Conservation (phyloP, 2,888 invertebrate genomes). For the Drosophila gaucha region DNA sequence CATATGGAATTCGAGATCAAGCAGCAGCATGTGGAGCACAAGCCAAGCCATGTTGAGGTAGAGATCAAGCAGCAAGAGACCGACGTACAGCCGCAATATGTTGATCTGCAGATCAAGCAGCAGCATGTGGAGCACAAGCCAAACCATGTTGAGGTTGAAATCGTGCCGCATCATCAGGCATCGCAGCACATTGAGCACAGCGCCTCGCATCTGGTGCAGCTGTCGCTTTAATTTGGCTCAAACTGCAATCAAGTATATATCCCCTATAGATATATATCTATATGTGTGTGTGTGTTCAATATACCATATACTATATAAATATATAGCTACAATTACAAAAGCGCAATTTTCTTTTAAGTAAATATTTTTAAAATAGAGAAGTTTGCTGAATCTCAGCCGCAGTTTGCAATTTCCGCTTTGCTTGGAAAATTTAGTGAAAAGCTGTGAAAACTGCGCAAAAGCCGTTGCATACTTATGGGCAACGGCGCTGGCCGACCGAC, state of each 20-base stretch:
- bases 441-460: slow-evolving; percentile 22
- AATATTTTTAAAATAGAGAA: slow-evolving; percentile 32
- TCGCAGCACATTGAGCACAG: slow-evolving; percentile 6
- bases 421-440: slow-evolving; percentile 41
- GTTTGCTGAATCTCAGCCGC: slow-evolving; percentile 35
- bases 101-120: slow-evolving; percentile 19
- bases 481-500: slow-evolving; percentile 41
- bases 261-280: background rate
- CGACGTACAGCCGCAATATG: slow-evolving; percentile 2
- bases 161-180: background rate
- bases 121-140: slow-evolving; percentile 2
- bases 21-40: slow-evolving; percentile 10
- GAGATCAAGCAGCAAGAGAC: slow-evolving; percentile 13
- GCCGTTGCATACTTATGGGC: slow-evolving; percentile 26
- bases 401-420: slow-evolving; percentile 70
- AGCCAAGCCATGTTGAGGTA: slow-evolving; percentile 4
- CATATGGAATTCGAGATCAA: slow-evolving; percentile 14
- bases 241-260: slow-evolving; percentile 5
- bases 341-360: slow-evolving; percentile 20
- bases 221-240: slow-evolving; percentile 10
- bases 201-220: slow-evolving; percentile 4
- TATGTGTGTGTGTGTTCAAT: slow-evolving; percentile 2
- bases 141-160: slow-evolving; percentile 13
- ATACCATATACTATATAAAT: background rate
- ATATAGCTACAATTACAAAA: slow-evolving; percentile 7